Percentiles rank a stretch among this genome's conserved stretches.
phyloP scores from a whole-genome alignment of 2,888 invertebrate genomes.

The Plagodis pulveraria region DNA sequence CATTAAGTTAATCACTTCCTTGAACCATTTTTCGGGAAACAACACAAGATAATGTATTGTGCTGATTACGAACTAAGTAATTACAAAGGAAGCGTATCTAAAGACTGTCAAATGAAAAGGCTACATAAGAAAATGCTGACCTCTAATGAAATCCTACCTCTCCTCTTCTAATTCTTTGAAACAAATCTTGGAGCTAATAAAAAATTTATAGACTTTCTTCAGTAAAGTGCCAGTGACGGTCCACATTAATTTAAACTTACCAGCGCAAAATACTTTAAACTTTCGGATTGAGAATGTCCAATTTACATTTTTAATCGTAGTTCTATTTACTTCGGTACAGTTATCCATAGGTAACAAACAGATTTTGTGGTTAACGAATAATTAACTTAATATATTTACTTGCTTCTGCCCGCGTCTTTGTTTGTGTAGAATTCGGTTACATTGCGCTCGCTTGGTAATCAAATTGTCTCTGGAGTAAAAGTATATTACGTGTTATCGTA shows the following conservation, averaged over 20 bases:
- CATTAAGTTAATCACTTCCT: too few relatives aligned
- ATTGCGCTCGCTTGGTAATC: too few relatives aligned
- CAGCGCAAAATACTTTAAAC: conserved; percentile 74
- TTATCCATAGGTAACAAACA: conserved; percentile 54
- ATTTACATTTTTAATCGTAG: conserved; percentile 76
- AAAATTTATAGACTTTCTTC: conserved; percentile 67
- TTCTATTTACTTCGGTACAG: conserved; percentile 63
- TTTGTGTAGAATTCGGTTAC: too few relatives aligned
- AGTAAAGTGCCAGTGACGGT: conserved; percentile 65
- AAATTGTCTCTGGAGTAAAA: too few relatives aligned
- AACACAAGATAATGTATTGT: too few relatives aligned
- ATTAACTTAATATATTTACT: conserved; percentile 21
- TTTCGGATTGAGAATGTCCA: conserved; percentile 72
- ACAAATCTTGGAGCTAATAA: conserved; percentile 67
- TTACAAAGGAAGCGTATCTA: too few relatives aligned
- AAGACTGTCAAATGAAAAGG: not conserved
- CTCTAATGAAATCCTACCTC: conserved; percentile 64
- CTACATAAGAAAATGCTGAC: conserved; percentile 39
- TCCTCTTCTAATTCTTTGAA: conserved; percentile 57
- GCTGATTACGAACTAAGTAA: too few relatives aligned
- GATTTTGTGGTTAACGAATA: conserved; percentile 33
- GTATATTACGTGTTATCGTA: too few relatives aligned
- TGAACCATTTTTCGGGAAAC: too few relatives aligned
- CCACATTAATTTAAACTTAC: conserved; percentile 79
- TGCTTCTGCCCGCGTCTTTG: not conserved